phyloP scores from a whole-genome alignment of 2,888 invertebrate species.

The Eumacrocentrus americanus region DNA sequence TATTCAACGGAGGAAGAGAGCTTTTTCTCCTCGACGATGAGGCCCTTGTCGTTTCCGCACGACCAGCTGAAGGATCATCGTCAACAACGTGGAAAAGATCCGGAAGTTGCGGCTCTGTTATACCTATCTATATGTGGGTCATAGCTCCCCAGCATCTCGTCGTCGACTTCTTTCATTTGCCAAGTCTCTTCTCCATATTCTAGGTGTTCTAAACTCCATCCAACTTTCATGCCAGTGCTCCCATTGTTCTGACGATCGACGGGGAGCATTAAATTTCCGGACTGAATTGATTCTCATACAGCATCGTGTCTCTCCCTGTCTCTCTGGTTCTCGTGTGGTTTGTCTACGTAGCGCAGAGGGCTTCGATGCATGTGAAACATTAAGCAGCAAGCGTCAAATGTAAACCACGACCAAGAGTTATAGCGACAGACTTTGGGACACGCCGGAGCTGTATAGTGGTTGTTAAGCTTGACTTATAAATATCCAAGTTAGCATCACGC shows the following conservation, averaged over 20 bases:
- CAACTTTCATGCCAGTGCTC: conserved; percentile 20
- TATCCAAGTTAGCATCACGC: neutral
- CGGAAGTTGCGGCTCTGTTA: conserved; percentile 43
- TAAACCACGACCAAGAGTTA: neutral
- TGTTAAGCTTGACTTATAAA: neutral
- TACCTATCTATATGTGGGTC: too few species aligned
- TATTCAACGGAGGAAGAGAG: conserved; percentile 53
- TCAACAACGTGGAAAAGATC: conserved; percentile 41
- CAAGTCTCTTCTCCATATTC: conserved; percentile 22
- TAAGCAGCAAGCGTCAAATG: neutral
- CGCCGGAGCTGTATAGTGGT: neutral
- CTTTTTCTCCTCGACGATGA: conserved; percentile 40
- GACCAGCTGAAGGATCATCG: conserved; percentile 38
- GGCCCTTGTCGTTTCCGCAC: conserved; percentile 28
- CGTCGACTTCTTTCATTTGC: too few species aligned
- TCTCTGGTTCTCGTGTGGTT: neutral
- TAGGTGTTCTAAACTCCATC: conserved; percentile 26
- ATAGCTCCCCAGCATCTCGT: too few species aligned
- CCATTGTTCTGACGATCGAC: conserved; percentile 13
- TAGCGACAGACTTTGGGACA: neutral
- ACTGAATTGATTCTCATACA: conserved; percentile 11
- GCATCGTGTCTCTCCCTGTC: neutral
- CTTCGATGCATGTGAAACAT: neutral
- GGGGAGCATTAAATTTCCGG: conserved; percentile 13
- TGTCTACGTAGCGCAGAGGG: neutral